Conservation (phyloP, 2,888 invertebrate genomes). For the Galerucella nymphaeae region DNA sequence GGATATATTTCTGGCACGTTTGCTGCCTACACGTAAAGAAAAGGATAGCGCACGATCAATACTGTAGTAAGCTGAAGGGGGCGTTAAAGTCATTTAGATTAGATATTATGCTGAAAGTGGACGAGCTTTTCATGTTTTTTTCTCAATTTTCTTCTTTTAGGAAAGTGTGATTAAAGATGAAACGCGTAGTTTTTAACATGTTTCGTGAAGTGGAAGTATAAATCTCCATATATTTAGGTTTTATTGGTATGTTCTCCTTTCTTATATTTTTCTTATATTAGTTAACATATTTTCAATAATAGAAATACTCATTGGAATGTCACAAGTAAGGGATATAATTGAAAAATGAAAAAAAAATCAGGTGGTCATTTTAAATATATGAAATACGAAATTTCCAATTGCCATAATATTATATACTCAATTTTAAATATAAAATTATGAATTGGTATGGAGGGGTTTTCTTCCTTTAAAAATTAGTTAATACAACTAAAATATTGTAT, state of each 20-base stretch:
- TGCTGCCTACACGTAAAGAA: slow-evolving; percentile 13
- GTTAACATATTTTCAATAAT: too few relatives aligned
- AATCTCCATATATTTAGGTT: neutral
- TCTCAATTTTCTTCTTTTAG: neutral
- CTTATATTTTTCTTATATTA: neutral
- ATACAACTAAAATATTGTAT: too few relatives aligned
- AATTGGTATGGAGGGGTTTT: too few relatives aligned
- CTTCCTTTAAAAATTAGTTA: too few relatives aligned
- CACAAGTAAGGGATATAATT: too few relatives aligned
- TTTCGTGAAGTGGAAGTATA: slow-evolving; percentile 19
- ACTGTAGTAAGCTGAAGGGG: slow-evolving; percentile 51
- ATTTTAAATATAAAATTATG: too few relatives aligned
- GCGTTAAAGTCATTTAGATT: slow-evolving; percentile 44
- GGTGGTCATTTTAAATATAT: too few relatives aligned
- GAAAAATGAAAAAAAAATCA: too few relatives aligned
- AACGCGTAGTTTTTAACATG: neutral
- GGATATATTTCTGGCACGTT: slow-evolving; percentile 13
- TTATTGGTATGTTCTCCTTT: slow-evolving; percentile 12
- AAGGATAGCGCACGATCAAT: slow-evolving; percentile 46
- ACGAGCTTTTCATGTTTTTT: slow-evolving; percentile 17
- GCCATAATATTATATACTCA: too few relatives aligned
- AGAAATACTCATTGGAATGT: too few relatives aligned
- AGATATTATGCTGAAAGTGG: slow-evolving; percentile 32
- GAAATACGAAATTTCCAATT: too few relatives aligned
- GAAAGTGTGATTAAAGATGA: slow-evolving; percentile 15